Evolutionary conservation across 2,113 vertebrate species (phyloP), one percentile per base, ranked within the genome.

Genomic region (Alosa alosa): DNA sequence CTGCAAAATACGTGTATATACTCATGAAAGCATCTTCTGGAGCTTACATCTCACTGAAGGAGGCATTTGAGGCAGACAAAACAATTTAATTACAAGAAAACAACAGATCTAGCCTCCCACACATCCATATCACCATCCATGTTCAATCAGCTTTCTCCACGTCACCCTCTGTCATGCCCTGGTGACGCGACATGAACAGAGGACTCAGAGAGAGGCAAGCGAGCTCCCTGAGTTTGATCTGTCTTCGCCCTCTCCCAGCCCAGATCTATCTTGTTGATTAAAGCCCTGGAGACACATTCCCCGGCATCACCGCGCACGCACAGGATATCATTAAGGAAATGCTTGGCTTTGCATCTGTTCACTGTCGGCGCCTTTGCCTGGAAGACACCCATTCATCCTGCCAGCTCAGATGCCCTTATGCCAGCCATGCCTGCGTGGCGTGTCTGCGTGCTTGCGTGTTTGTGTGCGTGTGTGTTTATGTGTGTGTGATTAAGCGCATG

Each of bases 261-360:
- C 46, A 81, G 72, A 85, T 41, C 81, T 60, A 82, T 81, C 68
- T 44, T 31, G 50, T 82, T 81, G 60, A 89, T 78, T 84, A 68
- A 81, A 46, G 75, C 25, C 92, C 92, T 89, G 90, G 90, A 94
- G 91, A 93, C 91, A 91, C 92, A 93, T 92, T 92, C 90, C 90
- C 87, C 60, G 92, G 89, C 88, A 93, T 94, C 93, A 93, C 90
- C 90, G 89, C 89, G 89, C 20, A 90, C 89, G 89, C 20, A 84
- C 90, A 91, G 90, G 93, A 93, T 89, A 91, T 92, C 91, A 94
- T 94, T 94, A 93, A 93, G 91, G 91, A 94, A 94, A 89, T 94
- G 92, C 91, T 92, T 92, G 75, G 91, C 90, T 91, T 92, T 72
- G 93, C 92, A 93, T 94, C 92, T 93, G 92, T 90, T 93, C 89